Evolutionary conservation across 1,140 invertebrate genomes (phyloP).

Genomic region (Agraylea sexmaculata): DNA sequence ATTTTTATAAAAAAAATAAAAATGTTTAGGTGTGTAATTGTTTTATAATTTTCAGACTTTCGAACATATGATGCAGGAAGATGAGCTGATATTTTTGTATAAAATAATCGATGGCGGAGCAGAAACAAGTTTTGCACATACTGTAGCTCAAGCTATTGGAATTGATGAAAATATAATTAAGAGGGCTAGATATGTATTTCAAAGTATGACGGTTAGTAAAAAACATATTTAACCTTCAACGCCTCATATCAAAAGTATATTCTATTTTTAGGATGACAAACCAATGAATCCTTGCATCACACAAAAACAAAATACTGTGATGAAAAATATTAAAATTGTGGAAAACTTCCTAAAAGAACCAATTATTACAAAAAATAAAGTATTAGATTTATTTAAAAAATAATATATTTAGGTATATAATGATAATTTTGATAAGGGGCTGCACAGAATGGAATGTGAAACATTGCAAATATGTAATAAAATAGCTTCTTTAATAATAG

Average conservation of each 20-base stretch:
- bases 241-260: background rate
- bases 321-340: background rate
- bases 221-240: background rate
- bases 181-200: slow-evolving; percentile 21
- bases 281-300: no score
- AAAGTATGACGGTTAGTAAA: slow-evolving; percentile 21
- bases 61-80: slow-evolving; percentile 42
- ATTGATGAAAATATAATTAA: slow-evolving; percentile 20
- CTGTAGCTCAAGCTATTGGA: slow-evolving; percentile 40
- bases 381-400: background rate
- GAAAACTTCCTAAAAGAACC: background rate
- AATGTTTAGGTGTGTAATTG: slow-evolving; percentile 2
- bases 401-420: slow-evolving; percentile 4
- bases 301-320: slow-evolving; percentile 1
- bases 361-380: background rate
- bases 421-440: background rate
- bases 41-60: slow-evolving; percentile 36
- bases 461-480: background rate
- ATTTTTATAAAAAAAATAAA: slow-evolving; percentile 11
- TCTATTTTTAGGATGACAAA: no score
- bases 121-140: slow-evolving; percentile 43
- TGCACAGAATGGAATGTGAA: no score
- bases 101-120: slow-evolving; percentile 41
- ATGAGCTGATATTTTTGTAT: slow-evolving; percentile 48
- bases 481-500: background rate